Evolutionary conservation across 1,140 invertebrate genomes (phyloP), one percentile per base, ranked within the genome.

Genomic region (Amyelois transitella): DNA sequence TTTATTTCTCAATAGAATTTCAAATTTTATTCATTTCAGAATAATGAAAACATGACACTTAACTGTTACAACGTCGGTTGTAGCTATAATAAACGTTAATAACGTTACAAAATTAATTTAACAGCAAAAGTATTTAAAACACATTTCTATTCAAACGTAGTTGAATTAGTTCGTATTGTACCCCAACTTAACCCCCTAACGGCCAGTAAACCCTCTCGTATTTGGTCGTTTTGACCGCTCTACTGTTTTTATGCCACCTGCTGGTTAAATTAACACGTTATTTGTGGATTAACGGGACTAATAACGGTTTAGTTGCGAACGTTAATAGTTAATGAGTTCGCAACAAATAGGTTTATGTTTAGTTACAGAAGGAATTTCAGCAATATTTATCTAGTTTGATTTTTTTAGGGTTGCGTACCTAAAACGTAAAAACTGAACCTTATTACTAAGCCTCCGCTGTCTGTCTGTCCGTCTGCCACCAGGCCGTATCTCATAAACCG

Each of bases 231-330:
- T 19, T 48, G 45, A 48, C 45, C 45, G 8, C 45, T 21, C 45
- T 20, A 48, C 6, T 48, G 62, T 75, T 77, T 77, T 69, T 75
- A 69, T 62, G 55, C 52, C 64, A 70, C 69, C 69, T 72, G 66
- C 66, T 69, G 48, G 60, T 58, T 52, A 54, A 62, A 73, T 73
- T 71, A 77, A 64, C 58, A 56, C 45, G 53, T 57, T 50, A 47
- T 77, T 74, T 72, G 64, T 44, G 69, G 64, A 58, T 68, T 56
- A 60, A 69, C 51, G 62, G 1, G 0, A n/a, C 12, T 38, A 38
- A 38, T 38, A 38, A 38, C n/a, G n/a, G n/a, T n/a, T n/a, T n/a
- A n/a, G n/a, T n/a, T n/a, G n/a, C n/a, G n/a, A n/a, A n/a, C n/a
- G n/a, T n/a, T n/a, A n/a, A n/a, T n/a, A n/a, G n/a, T n/a, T n/a